Evolutionary conservation across 2,113 vertebrate species (phyloP), one percentile per base, ranked within the genome.

Genomic region (Alces alces): DNA sequence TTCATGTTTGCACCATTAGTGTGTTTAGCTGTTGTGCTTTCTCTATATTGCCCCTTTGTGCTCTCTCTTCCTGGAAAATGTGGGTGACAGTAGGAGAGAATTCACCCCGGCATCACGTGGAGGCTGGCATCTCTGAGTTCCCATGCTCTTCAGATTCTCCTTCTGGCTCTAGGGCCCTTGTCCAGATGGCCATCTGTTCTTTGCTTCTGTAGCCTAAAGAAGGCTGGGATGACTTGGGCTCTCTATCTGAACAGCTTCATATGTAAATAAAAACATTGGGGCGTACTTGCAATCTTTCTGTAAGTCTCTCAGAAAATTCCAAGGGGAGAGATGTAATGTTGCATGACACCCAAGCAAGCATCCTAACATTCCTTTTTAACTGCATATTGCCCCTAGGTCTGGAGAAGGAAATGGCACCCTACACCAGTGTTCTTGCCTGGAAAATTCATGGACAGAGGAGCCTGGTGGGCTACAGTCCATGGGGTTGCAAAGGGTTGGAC

Each of bases 221-320:
- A 93, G 64, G 9, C 70, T 95, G 61, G 30, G 33, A 78, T 86
- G 54, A 82, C 28, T 85, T 87, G 76, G 39, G 45, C 70, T 84
- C n/a, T 94, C 27, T 61, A 79, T 52, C 79, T 45, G 45, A 92
- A 64, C 27, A 94, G 55, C 15, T 90, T 96, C 36, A 10, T 54
- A 47, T 84, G 96, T 73, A 92, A 64, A 93, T 94, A n/a, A 45
- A 96, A 93, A 97, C 76, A 95, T n/a, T 61, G n/a, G 39, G 52
- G 85, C 79, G 57, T 16, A 61, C 73, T 83, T 89, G 55, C 93
- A 60, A 88, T 94, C 7, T 82, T 97, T 84, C 50, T 39, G 94
- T 94, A 55, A 3, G 27, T 91, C 58, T 93, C 84, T 96, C 58
- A 94, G 45, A 58, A 87, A 95, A 87, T 93, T 89, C 54, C 84